Conservation (phyloP, 2,888 invertebrate genomes). For the Drosophila pegasa region DNA sequence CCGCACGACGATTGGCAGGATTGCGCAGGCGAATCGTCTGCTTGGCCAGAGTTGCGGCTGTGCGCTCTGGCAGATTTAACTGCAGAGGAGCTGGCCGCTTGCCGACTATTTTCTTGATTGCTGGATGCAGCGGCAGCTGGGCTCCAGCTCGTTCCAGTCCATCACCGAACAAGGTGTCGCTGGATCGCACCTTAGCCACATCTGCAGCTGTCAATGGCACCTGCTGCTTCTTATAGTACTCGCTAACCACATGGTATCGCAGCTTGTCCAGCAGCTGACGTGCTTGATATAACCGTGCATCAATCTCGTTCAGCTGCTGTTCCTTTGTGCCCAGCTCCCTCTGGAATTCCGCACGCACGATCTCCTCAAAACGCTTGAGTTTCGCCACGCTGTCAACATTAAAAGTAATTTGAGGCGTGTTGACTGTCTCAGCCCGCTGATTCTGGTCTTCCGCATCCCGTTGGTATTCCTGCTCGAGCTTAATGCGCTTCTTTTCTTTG, state of each 20-base stretch:
- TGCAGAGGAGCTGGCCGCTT: slow-evolving; percentile 84
- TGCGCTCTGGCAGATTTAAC: slow-evolving; percentile 82
- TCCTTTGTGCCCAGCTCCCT: slow-evolving; percentile 89
- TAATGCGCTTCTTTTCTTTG: slow-evolving; percentile 19
- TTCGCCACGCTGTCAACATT: slow-evolving; percentile 41
- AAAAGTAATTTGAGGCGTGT: slow-evolving; percentile 78
- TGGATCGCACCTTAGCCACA: slow-evolving; percentile 76
- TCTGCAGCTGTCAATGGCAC: slow-evolving; percentile 84
- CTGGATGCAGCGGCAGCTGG: slow-evolving; percentile 89
- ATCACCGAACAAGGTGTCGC: slow-evolving; percentile 68
- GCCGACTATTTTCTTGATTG: slow-evolving; percentile 90
- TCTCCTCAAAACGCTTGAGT: slow-evolving; percentile 85
- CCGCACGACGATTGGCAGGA: slow-evolving; percentile 75
- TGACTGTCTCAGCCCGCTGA: not conserved
- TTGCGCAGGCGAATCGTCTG: slow-evolving; percentile 80
- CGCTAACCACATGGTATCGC: slow-evolving; percentile 87
- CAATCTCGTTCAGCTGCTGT: slow-evolving; percentile 89
- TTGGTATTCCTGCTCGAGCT: slow-evolving; percentile 15
- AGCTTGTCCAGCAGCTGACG: slow-evolving; percentile 87
- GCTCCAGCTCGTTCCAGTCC: slow-evolving; percentile 70
- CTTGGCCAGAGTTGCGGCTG: slow-evolving; percentile 85
- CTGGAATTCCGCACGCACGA: slow-evolving; percentile 90
- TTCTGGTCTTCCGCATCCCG: slow-evolving; percentile 42
- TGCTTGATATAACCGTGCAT: slow-evolving; percentile 87
- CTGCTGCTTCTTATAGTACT: slow-evolving; percentile 87